Evolutionary conservation across 2,797 vertebrate genomes (phyloP), one percentile per base, ranked within the genome.

Genomic region (Microctenopoma lineatum): DNA sequence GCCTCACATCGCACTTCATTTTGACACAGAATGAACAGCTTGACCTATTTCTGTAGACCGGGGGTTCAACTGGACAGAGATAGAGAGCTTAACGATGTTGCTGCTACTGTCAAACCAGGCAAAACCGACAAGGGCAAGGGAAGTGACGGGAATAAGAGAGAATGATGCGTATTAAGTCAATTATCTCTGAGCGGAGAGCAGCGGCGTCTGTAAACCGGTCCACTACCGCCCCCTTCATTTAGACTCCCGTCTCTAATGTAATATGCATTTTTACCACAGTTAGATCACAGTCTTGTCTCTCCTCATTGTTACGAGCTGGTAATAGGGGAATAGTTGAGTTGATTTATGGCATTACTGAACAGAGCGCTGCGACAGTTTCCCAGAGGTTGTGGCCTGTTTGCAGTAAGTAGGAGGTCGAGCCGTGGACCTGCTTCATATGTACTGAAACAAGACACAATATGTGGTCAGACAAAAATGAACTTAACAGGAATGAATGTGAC

Each of bases 381-480:
- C 79, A 90, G 75, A 81, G 84, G 83, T 84, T 90, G 77, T 41
- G 32, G 58, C 66, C 68, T 80, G 74, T 79, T 87, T 73, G 68
- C 47, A 57, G 51, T 21, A 25, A 50, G 71, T 55, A 55, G 18
- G 45, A 39, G 69, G 62, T 64, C 54, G 18, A 62, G 68, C 47
- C 75, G 77, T 67, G 68, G 62, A 78, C 39, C 15, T 74, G 76
- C 63, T 69, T 87, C 65, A 80, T 64, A 84, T 79, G 73, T 77
- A 75, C 62, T 84, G 60, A 80, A 76, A 79, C 77, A 32, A 66
- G 69, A 69, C 59, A 76, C 60, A 70, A 87, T 85, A 89, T 87
- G 84, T 88, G 86, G 84, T 90, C 89, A 85, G 65, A 90, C 39
- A 80, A 89, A 88, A 91, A 87, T 89, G 21, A 90, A 86, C 88